phyloP scores from a whole-genome alignment of 2,797 vertebrate genomes.

The Cryptoblepharus egeriae region DNA sequence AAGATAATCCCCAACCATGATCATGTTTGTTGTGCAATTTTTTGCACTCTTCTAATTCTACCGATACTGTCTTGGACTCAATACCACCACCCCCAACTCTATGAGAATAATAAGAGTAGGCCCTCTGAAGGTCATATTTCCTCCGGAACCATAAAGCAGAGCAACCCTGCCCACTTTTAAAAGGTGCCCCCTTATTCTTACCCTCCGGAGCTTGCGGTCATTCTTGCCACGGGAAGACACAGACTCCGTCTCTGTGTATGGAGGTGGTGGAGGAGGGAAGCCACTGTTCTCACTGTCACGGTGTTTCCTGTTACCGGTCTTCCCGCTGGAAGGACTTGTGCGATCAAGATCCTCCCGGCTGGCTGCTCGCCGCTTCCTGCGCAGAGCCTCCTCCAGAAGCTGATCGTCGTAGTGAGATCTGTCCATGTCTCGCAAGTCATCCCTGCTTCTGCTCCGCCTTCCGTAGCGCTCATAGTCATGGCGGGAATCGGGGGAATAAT shows the following conservation, averaged over 20 bases:
- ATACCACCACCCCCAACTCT: no score
- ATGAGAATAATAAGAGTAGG: no score
- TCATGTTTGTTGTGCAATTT: no score
- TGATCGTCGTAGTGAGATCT: slow-evolving; percentile 80
- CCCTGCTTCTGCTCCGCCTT: slow-evolving; percentile 85
- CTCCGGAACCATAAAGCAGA: not conserved
- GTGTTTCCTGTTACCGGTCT: slow-evolving; percentile 66
- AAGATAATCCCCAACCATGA: no score
- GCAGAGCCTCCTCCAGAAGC: slow-evolving; percentile 86
- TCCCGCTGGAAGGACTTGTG: slow-evolving; percentile 69
- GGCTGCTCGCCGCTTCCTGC: slow-evolving; percentile 80
- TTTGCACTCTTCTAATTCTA: no score
- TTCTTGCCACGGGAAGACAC: slow-evolving; percentile 83
- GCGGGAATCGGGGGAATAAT: slow-evolving; percentile 76
- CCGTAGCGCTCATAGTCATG: slow-evolving; percentile 59
- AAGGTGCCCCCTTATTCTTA: slow-evolving; percentile 50
- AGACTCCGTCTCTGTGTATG: slow-evolving; percentile 83
- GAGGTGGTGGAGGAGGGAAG: slow-evolving; percentile 80
- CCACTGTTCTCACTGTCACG: slow-evolving; percentile 62
- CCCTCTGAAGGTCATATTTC: not conserved
- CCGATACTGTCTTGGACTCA: no score
- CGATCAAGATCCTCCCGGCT: slow-evolving; percentile 80
- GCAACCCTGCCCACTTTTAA: no score
- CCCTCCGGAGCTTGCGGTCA: slow-evolving; percentile 83
- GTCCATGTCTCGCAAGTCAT: slow-evolving; percentile 85